Conservation (phyloP, 1,140 invertebrate genomes). For the Venustaconcha ellipsiformis region DNA sequence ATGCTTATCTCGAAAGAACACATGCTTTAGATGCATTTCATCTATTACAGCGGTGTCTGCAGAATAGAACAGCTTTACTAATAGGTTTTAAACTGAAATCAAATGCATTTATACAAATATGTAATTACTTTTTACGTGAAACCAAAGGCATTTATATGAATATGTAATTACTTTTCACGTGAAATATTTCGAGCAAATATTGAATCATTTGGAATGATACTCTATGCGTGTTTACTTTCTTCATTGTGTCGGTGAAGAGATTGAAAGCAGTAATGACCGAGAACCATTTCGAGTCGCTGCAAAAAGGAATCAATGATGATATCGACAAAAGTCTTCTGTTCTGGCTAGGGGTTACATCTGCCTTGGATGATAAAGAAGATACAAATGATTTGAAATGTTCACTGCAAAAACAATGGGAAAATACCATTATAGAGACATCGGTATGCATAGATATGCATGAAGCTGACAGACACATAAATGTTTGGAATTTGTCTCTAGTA, state of each 20-base stretch:
- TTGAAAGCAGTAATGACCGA: conserved; percentile 33
- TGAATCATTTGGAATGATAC: conserved; percentile 30
- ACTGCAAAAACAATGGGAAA: conserved; percentile 7
- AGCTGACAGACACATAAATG: conserved; percentile 25
- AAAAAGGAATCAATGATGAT: conserved; percentile 1
- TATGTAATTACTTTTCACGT: neutral
- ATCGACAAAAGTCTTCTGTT: neutral
- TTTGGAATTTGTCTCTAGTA: conserved; percentile 32
- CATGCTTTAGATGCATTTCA: conserved; percentile 1
- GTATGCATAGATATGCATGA: conserved; percentile 23
- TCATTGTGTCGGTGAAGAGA: conserved; percentile 35
- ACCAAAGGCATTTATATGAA: too few relatives aligned
- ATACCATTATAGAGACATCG: conserved; percentile 20
- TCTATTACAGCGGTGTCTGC: neutral
- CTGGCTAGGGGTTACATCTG: neutral
- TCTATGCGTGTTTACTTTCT: conserved; percentile 40
- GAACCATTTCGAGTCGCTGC: conserved; percentile 14
- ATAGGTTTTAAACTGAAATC: too few relatives aligned
- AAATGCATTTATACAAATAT: too few relatives aligned
- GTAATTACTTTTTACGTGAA: too few relatives aligned
- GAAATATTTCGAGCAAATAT: conserved; percentile 29
- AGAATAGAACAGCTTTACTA: too few relatives aligned
- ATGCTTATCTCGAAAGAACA: too few relatives aligned
- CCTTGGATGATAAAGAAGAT: conserved; percentile 12
- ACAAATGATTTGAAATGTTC: neutral